Evolutionary conservation across 2,113 vertebrate species (phyloP).

Genomic region (Dipodomys ordii): DNA sequence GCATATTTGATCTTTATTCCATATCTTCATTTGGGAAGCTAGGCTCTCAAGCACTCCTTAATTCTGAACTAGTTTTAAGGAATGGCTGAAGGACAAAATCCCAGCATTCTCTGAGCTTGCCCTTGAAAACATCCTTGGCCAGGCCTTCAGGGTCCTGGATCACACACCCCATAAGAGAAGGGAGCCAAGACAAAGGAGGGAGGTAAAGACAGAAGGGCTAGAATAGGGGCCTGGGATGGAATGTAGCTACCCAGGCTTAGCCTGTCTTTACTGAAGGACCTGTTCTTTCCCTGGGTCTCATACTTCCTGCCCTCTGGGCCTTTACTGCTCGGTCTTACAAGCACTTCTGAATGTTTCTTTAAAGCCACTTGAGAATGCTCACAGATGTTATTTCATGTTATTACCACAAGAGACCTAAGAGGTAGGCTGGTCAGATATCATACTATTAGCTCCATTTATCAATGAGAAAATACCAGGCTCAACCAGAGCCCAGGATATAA

Average conservation of each 20-base stretch:
- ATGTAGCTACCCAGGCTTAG: not conserved
- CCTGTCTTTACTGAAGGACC: not conserved
- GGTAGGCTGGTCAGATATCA: not conserved
- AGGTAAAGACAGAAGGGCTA: rapidly evolving
- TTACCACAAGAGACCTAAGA: not conserved
- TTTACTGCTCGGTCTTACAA: not conserved
- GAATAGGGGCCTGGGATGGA: not conserved
- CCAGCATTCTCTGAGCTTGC: not conserved
- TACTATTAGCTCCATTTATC: not conserved
- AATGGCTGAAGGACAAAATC: not conserved
- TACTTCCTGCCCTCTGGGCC: not conserved
- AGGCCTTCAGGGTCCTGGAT: not conserved
- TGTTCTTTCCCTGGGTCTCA: not conserved
- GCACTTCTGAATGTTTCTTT: not conserved
- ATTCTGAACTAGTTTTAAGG: not conserved
- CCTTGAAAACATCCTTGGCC: too few species aligned
- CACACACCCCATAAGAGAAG: not conserved
- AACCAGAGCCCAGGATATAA: not conserved
- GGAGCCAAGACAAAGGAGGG: not conserved
- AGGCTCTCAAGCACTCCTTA: not conserved
- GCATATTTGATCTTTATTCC: not conserved
- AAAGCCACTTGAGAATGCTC: not conserved
- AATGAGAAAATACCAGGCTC: not conserved
- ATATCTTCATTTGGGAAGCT: not conserved
- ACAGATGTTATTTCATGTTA: not conserved